Base-by-base conservation (phyloP, 2,113 vertebrate species). In the Lates calcarifer region DNA sequence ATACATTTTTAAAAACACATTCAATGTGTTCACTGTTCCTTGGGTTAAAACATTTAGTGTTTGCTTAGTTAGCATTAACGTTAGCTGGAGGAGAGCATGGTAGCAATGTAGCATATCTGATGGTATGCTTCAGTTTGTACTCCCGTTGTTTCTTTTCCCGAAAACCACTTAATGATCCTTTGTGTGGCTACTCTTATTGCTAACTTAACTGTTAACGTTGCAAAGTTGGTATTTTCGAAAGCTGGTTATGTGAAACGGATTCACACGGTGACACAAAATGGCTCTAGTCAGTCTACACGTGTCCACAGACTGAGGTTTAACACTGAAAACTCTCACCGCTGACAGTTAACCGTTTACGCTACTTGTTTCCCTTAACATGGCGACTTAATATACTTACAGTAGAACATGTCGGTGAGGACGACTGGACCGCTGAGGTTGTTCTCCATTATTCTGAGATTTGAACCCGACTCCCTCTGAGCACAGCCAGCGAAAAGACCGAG, bases 321-420 rank as follows among this genome's bases (percentile, higher is more conserved):
- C 29, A 29, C 2, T n/a, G n/a, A 29, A 61, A 63, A 41, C 22
- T 35, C 1, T 6, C 62, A 13, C 11, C 0, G 18, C 49, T n/a
- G 1, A 12, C 7, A n/a, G 11, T 17, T 58, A 62, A 56, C 10
- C 3, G 22, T 39, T 31, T 9, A 56, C 24, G 14, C 5, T 8
- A 31, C 12, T 11, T 35, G 20, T 15, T 62, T 57, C 8, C 17
- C 4, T 20, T 6, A 9, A 33, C 12, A 31, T 12, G 1, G 11
- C 1, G 1, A 11, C 4, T 14, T 4, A 3, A 24, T 7, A 63
- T 71, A 86, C 83, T 86, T 58, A 90, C 83, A 35, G 4, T 1
- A 26, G 3, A 3, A 0, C 35, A 31, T 5, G 33, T 17, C 5
- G 2, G 2, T 1, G 4, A 18, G 13, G 1, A 29, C 0, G 18